These are phyloP conservation scores for Apis florea DNA, from an alignment of 1,140 invertebrate species.

Conservation along the genomic window DNA sequence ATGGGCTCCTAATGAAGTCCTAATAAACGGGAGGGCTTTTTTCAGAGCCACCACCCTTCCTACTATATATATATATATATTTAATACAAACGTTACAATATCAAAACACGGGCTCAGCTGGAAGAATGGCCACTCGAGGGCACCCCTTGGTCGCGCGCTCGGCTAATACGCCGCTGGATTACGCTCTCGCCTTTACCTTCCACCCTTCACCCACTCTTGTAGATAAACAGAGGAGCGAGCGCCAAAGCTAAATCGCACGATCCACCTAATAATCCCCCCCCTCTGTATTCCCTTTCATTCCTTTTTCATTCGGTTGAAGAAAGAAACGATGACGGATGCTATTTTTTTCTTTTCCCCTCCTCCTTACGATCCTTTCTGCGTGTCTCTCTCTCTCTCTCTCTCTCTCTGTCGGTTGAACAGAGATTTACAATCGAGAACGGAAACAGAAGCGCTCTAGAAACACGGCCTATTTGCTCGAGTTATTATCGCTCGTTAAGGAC, in stretches of 20 bases:
- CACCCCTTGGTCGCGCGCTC: conserved; percentile 51
- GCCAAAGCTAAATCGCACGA: not conserved
- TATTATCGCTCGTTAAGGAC: conserved; percentile 63
- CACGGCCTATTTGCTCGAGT: conserved; percentile 56
- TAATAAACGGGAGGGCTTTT: conserved; percentile 56
- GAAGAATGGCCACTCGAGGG: conserved; percentile 61
- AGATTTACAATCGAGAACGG: no score
- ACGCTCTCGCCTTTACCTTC: conserved; percentile 27
- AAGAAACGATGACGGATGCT: no score
- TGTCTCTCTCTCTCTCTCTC: not conserved
- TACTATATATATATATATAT: no score
- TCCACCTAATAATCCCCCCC: conserved; percentile 23
- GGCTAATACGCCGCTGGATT: conserved; percentile 46
- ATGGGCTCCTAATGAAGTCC: conserved; percentile 56
- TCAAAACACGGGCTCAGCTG: conserved; percentile 59
- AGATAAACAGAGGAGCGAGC: conserved; percentile 42
- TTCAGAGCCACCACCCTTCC: conserved; percentile 45
- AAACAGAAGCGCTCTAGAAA: conserved; percentile 7
- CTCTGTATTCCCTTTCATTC: not conserved
- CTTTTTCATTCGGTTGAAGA: no score
- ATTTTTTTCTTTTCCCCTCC: no score
- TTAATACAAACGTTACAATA: conserved; percentile 68
- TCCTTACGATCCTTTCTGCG: no score
- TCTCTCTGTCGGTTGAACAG: not conserved
- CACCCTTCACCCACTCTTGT: not conserved